These are phyloP conservation scores for Oryzias woworae DNA, from an alignment of 2,113 vertebrate species.

Conservation along the genomic window DNA sequence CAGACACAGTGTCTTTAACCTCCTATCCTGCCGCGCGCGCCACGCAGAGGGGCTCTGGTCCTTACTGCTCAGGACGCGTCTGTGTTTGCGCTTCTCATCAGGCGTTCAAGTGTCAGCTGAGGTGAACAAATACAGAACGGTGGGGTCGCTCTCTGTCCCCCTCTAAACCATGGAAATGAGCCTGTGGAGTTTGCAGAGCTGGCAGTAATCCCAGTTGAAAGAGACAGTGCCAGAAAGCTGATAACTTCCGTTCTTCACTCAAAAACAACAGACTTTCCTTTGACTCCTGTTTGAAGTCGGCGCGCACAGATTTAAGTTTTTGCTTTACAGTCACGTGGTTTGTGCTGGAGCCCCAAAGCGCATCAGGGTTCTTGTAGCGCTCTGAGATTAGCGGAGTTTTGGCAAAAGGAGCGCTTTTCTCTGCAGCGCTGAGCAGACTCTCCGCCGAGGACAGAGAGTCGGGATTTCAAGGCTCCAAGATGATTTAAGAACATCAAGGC, in stretches of 20 bases:
- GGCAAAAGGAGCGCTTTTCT: too few relatives aligned
- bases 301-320: too few relatives aligned
- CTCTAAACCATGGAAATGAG: constrained; percentile 72
- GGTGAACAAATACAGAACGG: constrained; percentile 64
- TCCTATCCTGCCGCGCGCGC: too few relatives aligned
- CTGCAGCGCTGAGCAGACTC: too few relatives aligned
- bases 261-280: too few relatives aligned
- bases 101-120: constrained; percentile 73
- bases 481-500: constrained; percentile 80
- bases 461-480: constrained; percentile 70
- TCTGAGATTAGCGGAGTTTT: too few relatives aligned
- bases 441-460: constrained; percentile 15
- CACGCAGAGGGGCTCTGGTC: background rate
- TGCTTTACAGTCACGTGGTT: too few relatives aligned
- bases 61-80: constrained; percentile 55
- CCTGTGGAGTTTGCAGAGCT: constrained; percentile 77
- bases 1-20: too few relatives aligned
- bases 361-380: too few relatives aligned
- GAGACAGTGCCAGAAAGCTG: constrained; percentile 62
- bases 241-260: background rate
- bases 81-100: constrained; percentile 80
- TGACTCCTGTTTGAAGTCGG: too few relatives aligned
- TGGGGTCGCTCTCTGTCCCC: constrained; percentile 40
- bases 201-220: constrained; percentile 78
- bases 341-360: too few relatives aligned